phyloP scores from a whole-genome alignment of 2,888 invertebrate genomes.

The Lathronympha strigana region DNA sequence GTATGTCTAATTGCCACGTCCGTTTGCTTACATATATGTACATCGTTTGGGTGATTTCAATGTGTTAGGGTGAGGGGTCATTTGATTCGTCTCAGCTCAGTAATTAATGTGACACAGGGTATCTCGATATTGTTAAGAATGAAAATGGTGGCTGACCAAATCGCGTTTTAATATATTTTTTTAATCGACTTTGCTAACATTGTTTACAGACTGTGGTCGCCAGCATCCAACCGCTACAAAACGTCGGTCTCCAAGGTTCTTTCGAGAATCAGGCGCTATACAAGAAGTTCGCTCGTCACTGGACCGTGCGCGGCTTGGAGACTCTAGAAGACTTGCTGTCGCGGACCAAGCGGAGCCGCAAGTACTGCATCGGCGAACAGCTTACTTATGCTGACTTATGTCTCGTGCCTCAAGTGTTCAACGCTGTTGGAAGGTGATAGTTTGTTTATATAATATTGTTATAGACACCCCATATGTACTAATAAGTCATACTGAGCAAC shows the following conservation, averaged over 20 bases:
- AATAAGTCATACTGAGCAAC: too few species aligned
- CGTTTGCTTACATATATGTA: too few species aligned
- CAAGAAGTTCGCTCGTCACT: slow-evolving; percentile 78
- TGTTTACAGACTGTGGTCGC: slow-evolving; percentile 81
- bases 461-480: too few species aligned
- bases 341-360: slow-evolving; percentile 67
- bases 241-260: slow-evolving; percentile 75
- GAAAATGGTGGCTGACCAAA: too few species aligned
- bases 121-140: too few species aligned
- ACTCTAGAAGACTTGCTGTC: slow-evolving; percentile 81
- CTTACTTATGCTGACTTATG: slow-evolving; percentile 88
- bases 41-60: too few species aligned
- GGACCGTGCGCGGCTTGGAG: slow-evolving; percentile 81
- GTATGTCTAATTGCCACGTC: too few species aligned
- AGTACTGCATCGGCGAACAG: slow-evolving; percentile 85
- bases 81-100: too few species aligned
- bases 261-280: slow-evolving; percentile 69
- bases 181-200: neutral
- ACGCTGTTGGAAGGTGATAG: slow-evolving; percentile 62
- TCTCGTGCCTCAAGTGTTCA: slow-evolving; percentile 87
- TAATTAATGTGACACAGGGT: too few species aligned
- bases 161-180: too few species aligned
- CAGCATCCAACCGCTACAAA: slow-evolving; percentile 89
- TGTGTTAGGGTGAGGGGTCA: too few species aligned
- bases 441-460: too few species aligned